Conservation (phyloP, 2,113 vertebrate genomes). For the Tetrax tetrax region DNA sequence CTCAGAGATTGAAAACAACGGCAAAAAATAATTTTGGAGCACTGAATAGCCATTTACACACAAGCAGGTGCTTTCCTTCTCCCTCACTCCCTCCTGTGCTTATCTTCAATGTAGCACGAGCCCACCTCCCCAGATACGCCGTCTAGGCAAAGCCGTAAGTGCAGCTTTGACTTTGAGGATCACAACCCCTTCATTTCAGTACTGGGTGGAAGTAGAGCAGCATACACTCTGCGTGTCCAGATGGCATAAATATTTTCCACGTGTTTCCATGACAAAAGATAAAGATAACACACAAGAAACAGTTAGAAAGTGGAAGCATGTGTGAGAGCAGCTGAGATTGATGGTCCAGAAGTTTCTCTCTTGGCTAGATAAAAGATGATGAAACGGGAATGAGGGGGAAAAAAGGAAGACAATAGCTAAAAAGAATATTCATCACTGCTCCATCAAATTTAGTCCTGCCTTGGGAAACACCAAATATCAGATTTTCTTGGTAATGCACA, state of each 20-base stretch:
- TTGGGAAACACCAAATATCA: not conserved
- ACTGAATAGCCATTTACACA: not conserved
- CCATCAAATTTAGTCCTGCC: not conserved
- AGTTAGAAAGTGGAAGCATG: constrained; percentile 16
- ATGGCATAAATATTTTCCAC: constrained; percentile 44
- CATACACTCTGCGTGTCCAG: constrained; percentile 3
- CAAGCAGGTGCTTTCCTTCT: not conserved
- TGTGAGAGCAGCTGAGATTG: constrained; percentile 3
- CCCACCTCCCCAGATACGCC: not conserved
- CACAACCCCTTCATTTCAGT: constrained; percentile 8
- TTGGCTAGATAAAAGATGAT: constrained; percentile 19
- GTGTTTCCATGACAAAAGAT: constrained; percentile 63
- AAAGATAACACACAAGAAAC: constrained; percentile 55
- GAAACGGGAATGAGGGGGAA: not conserved
- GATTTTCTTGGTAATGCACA: not conserved
- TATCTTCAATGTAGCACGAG: not conserved
- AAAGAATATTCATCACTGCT: constrained; percentile 5
- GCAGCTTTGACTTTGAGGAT: not conserved
- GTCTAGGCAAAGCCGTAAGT: not conserved
- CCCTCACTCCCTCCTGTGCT: not conserved
- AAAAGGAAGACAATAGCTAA: not conserved
- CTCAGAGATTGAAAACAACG: not conserved
- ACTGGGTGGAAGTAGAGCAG: not conserved
- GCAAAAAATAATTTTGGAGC: not conserved
- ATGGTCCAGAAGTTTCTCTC: constrained; percentile 43